Evolutionary conservation across 2,888 invertebrate species (phyloP), one percentile per base, ranked within the genome.

Genomic region (Epistrophella euchroma): DNA sequence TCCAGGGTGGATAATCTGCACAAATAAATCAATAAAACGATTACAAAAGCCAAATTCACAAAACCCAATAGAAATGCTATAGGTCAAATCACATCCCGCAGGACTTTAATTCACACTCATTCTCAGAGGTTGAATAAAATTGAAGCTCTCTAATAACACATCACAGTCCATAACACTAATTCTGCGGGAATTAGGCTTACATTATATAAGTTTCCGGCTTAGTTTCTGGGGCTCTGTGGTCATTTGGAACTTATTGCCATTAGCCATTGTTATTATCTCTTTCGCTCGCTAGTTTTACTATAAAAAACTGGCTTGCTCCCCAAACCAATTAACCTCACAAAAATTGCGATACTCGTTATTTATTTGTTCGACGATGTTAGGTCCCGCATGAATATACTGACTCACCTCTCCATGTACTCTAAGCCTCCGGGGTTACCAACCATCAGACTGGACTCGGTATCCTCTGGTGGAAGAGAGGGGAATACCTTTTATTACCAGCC

Each of bases 1-100:
- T 50, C 28, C 28, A 64, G 64, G 62, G 56, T 25, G 50, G 62
- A 78, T 70, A 74, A 83, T 83, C 78, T 74, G 11, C 52, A 71
- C 70, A 55, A 85, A 85, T 85, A 85, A 85, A 85, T 85, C 80
- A 85, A 85, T 85, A 85, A 85, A 85, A 72, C 62, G 60, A 85
- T 68, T 80, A 72, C 75, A 72, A 66, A 72, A 66, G 60, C 79
- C 17, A 22, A 68, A 70, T 73, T 62, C 40, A 66, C 45, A 70
- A 64, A 47, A 58, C 52, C 25, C 7, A 68, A 66, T n/a, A n/a
- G n/a, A n/a, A 64, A 71, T 47, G 52, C 72, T 79, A 85, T 79
- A 85, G 84, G 84, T 85, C 80, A 85, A 80, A 58, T 72, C 84
- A 47, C 84, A 72, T 85, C 84, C 84, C 84, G 79, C 79, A 80